Evolutionary conservation across 2,888 invertebrate genomes (phyloP).

Genomic region (Plusia festucae): DNA sequence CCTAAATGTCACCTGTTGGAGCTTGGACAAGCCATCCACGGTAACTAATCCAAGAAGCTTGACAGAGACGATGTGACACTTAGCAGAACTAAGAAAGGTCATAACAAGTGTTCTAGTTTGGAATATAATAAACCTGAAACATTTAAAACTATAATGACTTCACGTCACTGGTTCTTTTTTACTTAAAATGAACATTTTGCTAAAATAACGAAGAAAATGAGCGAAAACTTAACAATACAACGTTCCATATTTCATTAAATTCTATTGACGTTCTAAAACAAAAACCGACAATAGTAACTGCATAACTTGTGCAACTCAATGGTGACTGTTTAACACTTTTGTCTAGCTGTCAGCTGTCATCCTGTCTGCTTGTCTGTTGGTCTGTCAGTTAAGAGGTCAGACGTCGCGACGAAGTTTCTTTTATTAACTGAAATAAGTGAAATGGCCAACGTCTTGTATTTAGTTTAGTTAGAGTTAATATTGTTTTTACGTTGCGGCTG

Average conservation of each 20-base stretch:
- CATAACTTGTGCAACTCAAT: conserved; percentile 52
- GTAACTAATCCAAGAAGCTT: neutral
- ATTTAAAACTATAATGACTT: neutral
- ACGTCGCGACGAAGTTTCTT: conserved; percentile 49
- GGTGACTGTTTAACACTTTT: conserved; percentile 42
- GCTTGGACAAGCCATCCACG: neutral
- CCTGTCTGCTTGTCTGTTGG: conserved; percentile 35
- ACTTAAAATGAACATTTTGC: neutral
- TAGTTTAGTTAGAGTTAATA: conserved; percentile 29
- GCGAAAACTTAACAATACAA: conserved; percentile 12
- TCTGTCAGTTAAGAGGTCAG: conserved; percentile 59
- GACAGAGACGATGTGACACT: neutral
- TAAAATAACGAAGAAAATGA: neutral
- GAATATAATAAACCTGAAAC: neutral
- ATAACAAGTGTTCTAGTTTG: neutral
- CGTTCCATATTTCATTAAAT: conserved; percentile 32
- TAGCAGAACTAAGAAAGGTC: neutral
- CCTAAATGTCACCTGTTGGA: neutral
- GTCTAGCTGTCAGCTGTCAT: conserved; percentile 53
- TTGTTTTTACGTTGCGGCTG: conserved; percentile 47
- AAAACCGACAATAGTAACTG: conserved; percentile 50
- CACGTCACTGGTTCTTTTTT: neutral
- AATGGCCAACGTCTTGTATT: conserved; percentile 44
- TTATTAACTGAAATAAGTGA: conserved; percentile 46
- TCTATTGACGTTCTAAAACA: conserved; percentile 42